phyloP scores from a whole-genome alignment of 1,140 invertebrate genomes.

The Probaryconus sp. region DNA sequence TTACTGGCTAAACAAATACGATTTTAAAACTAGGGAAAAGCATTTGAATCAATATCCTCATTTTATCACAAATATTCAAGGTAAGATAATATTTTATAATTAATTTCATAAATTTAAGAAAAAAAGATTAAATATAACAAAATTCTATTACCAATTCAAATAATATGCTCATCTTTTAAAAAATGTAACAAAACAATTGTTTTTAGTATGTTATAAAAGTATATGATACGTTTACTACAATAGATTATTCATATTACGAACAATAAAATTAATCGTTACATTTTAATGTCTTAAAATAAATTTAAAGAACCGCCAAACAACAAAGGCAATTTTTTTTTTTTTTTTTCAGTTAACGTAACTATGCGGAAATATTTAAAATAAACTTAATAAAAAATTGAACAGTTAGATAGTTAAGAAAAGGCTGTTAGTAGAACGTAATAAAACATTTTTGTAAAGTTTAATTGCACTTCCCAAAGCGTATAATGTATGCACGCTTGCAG shows the following conservation, averaged over 20 bases:
- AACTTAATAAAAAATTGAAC: constrained; percentile 32
- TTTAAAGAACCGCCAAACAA: too few species aligned
- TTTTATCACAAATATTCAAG: constrained; percentile 85
- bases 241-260: too few species aligned
- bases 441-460: constrained; percentile 10
- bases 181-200: too few species aligned
- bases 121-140: too few species aligned
- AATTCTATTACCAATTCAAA: too few species aligned
- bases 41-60: constrained; percentile 86
- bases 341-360: too few species aligned
- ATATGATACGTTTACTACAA: too few species aligned
- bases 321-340: constrained; percentile 61
- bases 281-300: too few species aligned
- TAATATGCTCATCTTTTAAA: too few species aligned
- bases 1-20: constrained; percentile 87
- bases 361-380: constrained; percentile 43
- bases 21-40: constrained; percentile 85
- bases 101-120: too few species aligned
- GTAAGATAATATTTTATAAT: constrained; percentile 74
- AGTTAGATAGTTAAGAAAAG: constrained; percentile 35
- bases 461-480: not conserved
- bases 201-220: too few species aligned
- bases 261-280: too few species aligned
- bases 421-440: constrained; percentile 33
- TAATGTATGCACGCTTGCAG: constrained; percentile 28